Evolutionary conservation across 2,113 vertebrate species (phyloP).

Genomic region (Thymallus thymallus): DNA sequence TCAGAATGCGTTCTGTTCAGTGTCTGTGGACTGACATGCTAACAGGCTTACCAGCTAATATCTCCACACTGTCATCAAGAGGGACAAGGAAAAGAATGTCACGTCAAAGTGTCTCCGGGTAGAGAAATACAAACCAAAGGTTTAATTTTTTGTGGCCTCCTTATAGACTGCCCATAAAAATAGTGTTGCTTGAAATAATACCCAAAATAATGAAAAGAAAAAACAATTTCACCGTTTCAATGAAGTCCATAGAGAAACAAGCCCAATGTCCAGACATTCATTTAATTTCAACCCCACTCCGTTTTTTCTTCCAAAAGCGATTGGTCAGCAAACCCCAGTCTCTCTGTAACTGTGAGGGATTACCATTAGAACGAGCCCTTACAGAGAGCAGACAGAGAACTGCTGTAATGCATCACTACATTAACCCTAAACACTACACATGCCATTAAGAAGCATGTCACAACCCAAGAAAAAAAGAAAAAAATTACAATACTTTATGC

Average conservation of each 20-base stretch:
- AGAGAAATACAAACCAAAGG: slow-evolving; percentile 80
- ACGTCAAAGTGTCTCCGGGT: slow-evolving; percentile 68
- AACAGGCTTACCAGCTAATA: background rate
- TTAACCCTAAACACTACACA: slow-evolving; percentile 80
- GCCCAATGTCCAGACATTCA: slow-evolving; percentile 73
- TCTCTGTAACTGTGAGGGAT: slow-evolving; percentile 66
- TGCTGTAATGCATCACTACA: slow-evolving; percentile 77
- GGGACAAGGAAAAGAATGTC: slow-evolving; percentile 50
- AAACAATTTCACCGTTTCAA: slow-evolving; percentile 63
- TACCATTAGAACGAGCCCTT: slow-evolving; percentile 75
- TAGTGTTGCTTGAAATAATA: slow-evolving; percentile 72
- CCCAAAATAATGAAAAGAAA: slow-evolving; percentile 58
- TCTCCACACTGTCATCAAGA: slow-evolving; percentile 16
- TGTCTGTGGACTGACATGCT: background rate
- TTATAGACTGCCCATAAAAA: slow-evolving; percentile 78
- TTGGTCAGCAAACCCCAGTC: slow-evolving; percentile 67
- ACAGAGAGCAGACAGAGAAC: slow-evolving; percentile 75
- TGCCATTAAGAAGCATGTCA: slow-evolving; percentile 71
- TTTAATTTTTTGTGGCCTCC: slow-evolving; percentile 66
- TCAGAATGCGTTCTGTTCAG: background rate
- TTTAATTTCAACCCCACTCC: slow-evolving; percentile 52
- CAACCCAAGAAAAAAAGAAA: slow-evolving; percentile 48
- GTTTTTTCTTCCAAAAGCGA: slow-evolving; percentile 47
- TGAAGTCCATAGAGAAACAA: slow-evolving; percentile 70
- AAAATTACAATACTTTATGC: slow-evolving; percentile 54